A percentile compares a stretch with the other conserved stretches of the same genome.
Evolutionary conservation across 92 coral and sea anemone species (phyloP).

Genomic region (Bergia puertoricense): DNA sequence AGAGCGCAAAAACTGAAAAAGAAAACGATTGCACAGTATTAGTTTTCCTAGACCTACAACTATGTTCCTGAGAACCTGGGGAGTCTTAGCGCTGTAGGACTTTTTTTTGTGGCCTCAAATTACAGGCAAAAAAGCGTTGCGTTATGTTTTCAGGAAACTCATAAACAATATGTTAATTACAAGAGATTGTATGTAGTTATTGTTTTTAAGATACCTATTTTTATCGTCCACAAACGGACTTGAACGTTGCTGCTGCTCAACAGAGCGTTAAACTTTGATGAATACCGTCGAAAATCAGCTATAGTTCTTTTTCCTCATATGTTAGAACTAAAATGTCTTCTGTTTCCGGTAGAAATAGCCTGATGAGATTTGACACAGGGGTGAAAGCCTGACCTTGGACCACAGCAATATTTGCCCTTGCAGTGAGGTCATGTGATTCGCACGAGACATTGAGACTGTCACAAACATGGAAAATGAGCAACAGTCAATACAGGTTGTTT

Average conservation of each 20-base stretch:
- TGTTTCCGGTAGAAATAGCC: background rate
- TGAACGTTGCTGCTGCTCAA: background rate
- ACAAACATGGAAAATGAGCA: background rate
- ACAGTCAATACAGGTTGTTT: constrained; percentile 9
- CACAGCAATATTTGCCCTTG: background rate
- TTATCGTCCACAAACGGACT: background rate
- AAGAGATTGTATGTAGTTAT: constrained; percentile 20
- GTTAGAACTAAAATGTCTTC: background rate
- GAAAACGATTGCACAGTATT: constrained; percentile 26
- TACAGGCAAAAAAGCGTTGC: background rate
- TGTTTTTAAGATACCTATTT: background rate
- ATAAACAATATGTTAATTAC: constrained; percentile 20
- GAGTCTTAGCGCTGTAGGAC: constrained; percentile 1
- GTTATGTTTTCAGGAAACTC: background rate
- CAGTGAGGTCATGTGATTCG: constrained; percentile 3
- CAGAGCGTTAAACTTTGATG: background rate
- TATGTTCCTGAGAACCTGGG: background rate
- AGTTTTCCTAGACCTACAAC: background rate
- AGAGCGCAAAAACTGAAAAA: background rate
- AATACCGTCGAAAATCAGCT: background rate
- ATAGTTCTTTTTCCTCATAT: background rate
- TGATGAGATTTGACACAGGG: background rate
- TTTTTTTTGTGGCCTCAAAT: constrained; percentile 6
- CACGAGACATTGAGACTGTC: background rate
- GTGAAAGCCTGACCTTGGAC: constrained; percentile 27